Conservation (phyloP, 1,140 invertebrate genomes). For the Acyrthosiphon pisum region DNA sequence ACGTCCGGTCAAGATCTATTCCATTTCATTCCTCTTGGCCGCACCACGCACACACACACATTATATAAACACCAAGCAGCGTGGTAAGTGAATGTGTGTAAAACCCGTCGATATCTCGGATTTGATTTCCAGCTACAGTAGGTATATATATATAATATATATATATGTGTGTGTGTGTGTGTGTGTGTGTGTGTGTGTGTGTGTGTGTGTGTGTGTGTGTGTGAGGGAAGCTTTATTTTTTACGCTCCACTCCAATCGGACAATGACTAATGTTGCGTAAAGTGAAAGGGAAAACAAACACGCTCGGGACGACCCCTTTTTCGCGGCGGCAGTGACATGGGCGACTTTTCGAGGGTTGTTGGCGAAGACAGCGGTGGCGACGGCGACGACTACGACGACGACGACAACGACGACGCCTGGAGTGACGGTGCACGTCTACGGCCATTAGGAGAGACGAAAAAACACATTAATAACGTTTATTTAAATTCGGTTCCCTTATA, state of each 20-base stretch:
- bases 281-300: constrained; percentile 48
- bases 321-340: constrained; percentile 39
- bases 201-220: neutral
- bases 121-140: constrained; percentile 10
- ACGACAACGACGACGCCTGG: neutral
- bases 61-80: neutral
- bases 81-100: constrained; percentile 39
- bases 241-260: constrained; percentile 37
- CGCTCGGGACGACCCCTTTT: constrained; percentile 28
- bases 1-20: constrained; percentile 25
- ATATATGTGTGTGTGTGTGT: neutral
- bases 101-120: constrained; percentile 32
- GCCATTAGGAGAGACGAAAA: constrained; percentile 20
- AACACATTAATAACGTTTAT: constrained; percentile 56
- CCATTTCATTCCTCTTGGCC: constrained; percentile 32
- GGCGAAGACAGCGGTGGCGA: neutral
- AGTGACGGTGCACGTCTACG: constrained; percentile 54
- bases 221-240: constrained; percentile 20
- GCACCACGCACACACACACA: neutral
- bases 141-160: neutral
- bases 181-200: neutral
- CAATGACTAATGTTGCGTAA: constrained; percentile 54
- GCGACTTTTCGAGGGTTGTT: constrained; percentile 34
- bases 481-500: constrained; percentile 23
- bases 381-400: constrained; percentile 1